A percentile compares a stretch with the other conserved stretches of the same genome.
phyloP scores from a whole-genome alignment of 2,113 vertebrate genomes.

The Austrofundulus limnaeus region DNA sequence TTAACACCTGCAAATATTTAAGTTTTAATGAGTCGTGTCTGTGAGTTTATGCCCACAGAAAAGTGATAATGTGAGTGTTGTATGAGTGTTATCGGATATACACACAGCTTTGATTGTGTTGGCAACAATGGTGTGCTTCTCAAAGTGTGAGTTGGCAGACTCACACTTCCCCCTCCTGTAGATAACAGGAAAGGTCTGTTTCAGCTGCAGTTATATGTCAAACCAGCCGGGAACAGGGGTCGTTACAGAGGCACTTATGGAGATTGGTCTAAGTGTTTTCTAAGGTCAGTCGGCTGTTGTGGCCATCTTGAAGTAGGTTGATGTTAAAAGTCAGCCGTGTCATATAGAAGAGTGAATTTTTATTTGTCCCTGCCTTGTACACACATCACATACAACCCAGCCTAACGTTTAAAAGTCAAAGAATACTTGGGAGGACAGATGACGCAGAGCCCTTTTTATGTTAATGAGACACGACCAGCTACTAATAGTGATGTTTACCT shows the following conservation, averaged over 20 bases:
- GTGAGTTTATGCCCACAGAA: not conserved
- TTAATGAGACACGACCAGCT: too few relatives aligned
- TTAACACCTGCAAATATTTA: not conserved
- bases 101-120: constrained; percentile 46
- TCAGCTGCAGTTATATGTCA: constrained; percentile 21
- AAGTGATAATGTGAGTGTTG: not conserved
- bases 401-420: too few relatives aligned
- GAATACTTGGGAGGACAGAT: too few relatives aligned
- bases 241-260: constrained; percentile 6
- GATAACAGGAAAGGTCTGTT: constrained; percentile 69
- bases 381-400: too few relatives aligned
- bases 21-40: not conserved
- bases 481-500: constrained; percentile 76
- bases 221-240: constrained; percentile 7
- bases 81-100: constrained; percentile 25
- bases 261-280: not conserved
- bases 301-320: too few relatives aligned
- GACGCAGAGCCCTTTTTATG: too few relatives aligned
- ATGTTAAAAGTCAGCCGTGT: too few relatives aligned
- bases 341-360: too few relatives aligned
- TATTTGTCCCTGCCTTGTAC: too few relatives aligned
- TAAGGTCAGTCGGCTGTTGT: too few relatives aligned
- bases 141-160: constrained; percentile 32
- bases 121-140: constrained; percentile 31
- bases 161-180: constrained; percentile 53